Percentiles rank a stretch among this genome's conserved stretches.
These are phyloP conservation scores for Pocillopora damicornis DNA, from an alignment of 64 coral and sea anemone species.

Conservation along the genomic window DNA sequence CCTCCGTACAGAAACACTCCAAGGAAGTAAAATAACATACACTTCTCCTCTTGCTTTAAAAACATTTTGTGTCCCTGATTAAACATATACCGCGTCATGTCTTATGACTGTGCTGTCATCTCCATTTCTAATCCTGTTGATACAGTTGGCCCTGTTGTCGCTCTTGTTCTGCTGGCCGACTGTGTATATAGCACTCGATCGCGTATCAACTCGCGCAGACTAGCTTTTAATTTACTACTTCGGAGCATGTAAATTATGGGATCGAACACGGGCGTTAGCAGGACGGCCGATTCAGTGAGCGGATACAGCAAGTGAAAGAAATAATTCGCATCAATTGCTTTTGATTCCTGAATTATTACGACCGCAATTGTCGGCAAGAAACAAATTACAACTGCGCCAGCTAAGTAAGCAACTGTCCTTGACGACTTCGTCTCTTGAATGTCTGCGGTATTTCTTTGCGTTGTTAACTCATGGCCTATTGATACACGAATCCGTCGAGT, in stretches of 20 bases:
- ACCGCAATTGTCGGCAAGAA: slow-evolving; percentile 56
- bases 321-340: slow-evolving; percentile 10
- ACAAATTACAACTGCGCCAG: slow-evolving; percentile 50
- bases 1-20: too few species aligned
- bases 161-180: not conserved
- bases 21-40: not conserved
- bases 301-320: slow-evolving; percentile 73
- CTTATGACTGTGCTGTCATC: not conserved
- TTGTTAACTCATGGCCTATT: slow-evolving; percentile 23
- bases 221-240: slow-evolving; percentile 44
- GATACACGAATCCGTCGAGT: slow-evolving; percentile 1
- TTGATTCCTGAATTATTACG: slow-evolving; percentile 23
- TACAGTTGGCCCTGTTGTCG: not conserved
- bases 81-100: not conserved
- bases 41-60: not conserved
- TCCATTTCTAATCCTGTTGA: not conserved
- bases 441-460: slow-evolving; percentile 4
- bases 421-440: slow-evolving; percentile 58
- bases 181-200: not conserved
- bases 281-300: slow-evolving; percentile 50
- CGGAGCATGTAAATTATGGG: slow-evolving; percentile 73
- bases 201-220: slow-evolving; percentile 22
- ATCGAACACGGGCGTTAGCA: slow-evolving; percentile 61
- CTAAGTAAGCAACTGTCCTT: slow-evolving; percentile 52
- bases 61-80: not conserved